Conservation (phyloP, 2,797 vertebrate genomes). For the Rallus crepitans region DNA sequence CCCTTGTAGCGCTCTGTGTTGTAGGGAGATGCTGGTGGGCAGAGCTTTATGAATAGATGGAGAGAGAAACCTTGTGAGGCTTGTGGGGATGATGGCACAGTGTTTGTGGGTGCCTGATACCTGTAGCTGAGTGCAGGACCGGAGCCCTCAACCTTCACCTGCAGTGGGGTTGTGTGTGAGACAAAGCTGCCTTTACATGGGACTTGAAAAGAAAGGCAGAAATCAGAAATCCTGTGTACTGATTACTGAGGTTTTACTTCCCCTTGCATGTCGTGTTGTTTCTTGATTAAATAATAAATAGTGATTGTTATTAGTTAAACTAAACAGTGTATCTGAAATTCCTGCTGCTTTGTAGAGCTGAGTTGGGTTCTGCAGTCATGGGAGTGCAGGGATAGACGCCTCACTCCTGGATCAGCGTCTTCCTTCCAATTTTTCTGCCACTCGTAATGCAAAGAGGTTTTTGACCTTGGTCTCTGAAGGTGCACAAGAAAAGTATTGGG, state of each 20-base stretch:
- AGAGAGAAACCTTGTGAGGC: background rate
- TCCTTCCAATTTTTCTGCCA: background rate
- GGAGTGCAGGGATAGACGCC: background rate
- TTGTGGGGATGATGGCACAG: rapidly evolving
- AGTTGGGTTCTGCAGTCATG: background rate
- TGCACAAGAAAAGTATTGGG: background rate
- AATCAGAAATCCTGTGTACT: background rate
- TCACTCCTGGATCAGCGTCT: background rate
- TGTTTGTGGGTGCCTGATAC: background rate
- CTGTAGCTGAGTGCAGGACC: background rate
- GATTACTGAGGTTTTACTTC: background rate
- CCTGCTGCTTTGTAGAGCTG: background rate
- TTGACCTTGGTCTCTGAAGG: background rate
- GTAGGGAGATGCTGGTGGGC: background rate
- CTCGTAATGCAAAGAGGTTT: background rate
- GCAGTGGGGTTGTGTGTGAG: background rate
- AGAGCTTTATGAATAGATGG: background rate
- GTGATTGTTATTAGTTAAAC: background rate
- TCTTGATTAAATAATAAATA: background rate
- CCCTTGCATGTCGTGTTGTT: background rate
- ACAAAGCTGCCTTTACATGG: background rate
- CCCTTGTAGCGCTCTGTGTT: background rate
- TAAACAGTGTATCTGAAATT: background rate
- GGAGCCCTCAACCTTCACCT: background rate
- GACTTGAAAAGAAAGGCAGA: background rate